phyloP scores from a whole-genome alignment of 2,797 vertebrate species.

The Hydrolagus colliei region DNA sequence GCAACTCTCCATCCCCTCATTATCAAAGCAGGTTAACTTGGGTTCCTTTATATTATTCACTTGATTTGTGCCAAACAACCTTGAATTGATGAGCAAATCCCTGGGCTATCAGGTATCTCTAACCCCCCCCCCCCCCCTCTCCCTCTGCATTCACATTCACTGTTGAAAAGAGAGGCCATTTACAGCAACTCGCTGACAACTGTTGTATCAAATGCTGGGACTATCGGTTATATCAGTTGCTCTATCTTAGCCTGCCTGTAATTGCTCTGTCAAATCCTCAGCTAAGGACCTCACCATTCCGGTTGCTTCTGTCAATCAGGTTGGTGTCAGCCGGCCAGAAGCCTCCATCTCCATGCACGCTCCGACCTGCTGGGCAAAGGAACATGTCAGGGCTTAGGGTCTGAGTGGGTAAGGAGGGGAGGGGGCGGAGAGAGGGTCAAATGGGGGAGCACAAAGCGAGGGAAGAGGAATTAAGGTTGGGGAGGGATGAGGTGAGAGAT shows the following conservation, averaged over 20 bases:
- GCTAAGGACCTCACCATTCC: conserved; percentile 67
- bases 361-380: conserved; percentile 61
- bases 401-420: neutral
- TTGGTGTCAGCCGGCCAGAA: conserved; percentile 86
- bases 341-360: conserved; percentile 68
- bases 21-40: neutral
- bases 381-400: conserved; percentile 53
- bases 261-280: neutral
- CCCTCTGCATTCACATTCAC: too few relatives aligned
- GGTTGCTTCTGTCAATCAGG: conserved; percentile 80
- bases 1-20: conserved; percentile 22
- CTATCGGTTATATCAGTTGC: too few relatives aligned
- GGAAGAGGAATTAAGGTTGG: too few relatives aligned
- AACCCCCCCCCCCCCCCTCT: too few relatives aligned
- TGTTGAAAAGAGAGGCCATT: too few relatives aligned
- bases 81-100: conserved; percentile 22
- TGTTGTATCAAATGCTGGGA: too few relatives aligned
- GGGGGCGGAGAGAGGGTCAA: too few relatives aligned
- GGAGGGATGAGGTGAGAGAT: too few relatives aligned
- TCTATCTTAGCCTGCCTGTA: too few relatives aligned
- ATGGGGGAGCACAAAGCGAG: too few relatives aligned
- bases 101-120: too few relatives aligned
- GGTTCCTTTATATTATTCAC: neutral
- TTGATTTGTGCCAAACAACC: neutral
- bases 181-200: too few relatives aligned